phyloP scores from a whole-genome alignment of 1,140 invertebrate species.

The Scaptodrosophila lebanonensis region DNA sequence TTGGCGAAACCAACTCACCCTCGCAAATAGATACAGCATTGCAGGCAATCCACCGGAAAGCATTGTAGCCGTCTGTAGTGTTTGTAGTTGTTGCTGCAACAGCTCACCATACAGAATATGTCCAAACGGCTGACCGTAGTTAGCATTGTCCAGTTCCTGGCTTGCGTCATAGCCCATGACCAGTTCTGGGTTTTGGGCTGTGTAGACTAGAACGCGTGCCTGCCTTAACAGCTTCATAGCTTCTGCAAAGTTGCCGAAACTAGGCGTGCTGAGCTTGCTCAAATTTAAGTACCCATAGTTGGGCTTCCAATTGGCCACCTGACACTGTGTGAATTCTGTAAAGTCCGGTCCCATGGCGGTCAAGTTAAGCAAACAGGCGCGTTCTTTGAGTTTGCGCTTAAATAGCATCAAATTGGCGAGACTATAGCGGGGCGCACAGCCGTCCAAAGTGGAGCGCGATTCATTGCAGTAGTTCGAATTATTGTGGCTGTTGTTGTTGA shows the following conservation, averaged over 20 bases:
- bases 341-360: conserved; percentile 74
- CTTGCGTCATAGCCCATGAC: conserved; percentile 61
- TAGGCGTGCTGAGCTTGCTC: conserved; percentile 32
- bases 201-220: conserved; percentile 50
- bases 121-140: conserved; percentile 55
- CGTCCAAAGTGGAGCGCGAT: conserved; percentile 54
- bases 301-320: conserved; percentile 69
- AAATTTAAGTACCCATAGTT: conserved; percentile 65
- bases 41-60: conserved; percentile 66
- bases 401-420: conserved; percentile 67
- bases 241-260: conserved; percentile 54
- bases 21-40: conserved; percentile 67
- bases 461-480: conserved; percentile 8
- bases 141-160: conserved; percentile 58
- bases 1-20: conserved; percentile 41
- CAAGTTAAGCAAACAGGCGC: conserved; percentile 49
- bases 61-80: conserved; percentile 59
- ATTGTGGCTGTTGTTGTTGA: conserved; percentile 34
- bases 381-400: conserved; percentile 41
- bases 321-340: conserved; percentile 66
- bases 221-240: conserved; percentile 57
- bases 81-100: conserved; percentile 53
- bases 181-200: conserved; percentile 58
- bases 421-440: conserved; percentile 35
- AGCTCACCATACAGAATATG: conserved; percentile 68